Percentiles rank a stretch among this genome's conserved stretches.
Conservation (phyloP, 2,888 invertebrate genomes). For the Platycnemis pennipes region DNA sequence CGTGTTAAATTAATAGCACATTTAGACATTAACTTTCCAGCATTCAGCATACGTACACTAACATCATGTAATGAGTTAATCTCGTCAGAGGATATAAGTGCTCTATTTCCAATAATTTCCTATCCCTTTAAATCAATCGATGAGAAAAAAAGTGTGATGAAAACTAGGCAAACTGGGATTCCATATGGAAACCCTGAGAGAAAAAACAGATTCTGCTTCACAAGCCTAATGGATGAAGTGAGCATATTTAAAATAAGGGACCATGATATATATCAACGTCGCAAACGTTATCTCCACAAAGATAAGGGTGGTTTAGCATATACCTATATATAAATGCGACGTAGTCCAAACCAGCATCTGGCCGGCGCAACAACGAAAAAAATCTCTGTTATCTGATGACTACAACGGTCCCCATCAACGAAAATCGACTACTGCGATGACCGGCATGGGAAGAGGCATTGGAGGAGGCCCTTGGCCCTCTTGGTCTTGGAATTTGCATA, state of each 20-base stretch:
- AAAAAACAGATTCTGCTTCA: too few species aligned
- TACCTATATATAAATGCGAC: background rate
- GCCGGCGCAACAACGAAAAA: background rate
- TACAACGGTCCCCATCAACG: background rate
- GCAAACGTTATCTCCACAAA: background rate
- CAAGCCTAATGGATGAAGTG: too few species aligned
- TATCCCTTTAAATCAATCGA: too few species aligned
- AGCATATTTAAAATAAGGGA: background rate
- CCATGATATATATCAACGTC: background rate
- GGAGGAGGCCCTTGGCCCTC: background rate
- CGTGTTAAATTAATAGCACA: too few species aligned
- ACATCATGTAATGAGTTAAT: too few species aligned
- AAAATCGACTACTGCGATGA: background rate
- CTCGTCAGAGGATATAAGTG: too few species aligned
- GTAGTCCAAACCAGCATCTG: background rate
- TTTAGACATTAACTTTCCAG: too few species aligned
- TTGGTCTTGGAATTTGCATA: conserved; percentile 43
- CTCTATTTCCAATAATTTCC: too few species aligned
- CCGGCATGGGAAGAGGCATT: background rate
- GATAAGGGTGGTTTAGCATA: background rate
- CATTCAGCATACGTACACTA: too few species aligned
- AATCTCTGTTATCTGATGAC: background rate
- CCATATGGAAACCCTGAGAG: too few species aligned
- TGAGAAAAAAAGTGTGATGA: too few species aligned
- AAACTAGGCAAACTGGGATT: too few species aligned